Conservation (phyloP, 1,140 invertebrate genomes). For the Drosophila quadrilineata region DNA sequence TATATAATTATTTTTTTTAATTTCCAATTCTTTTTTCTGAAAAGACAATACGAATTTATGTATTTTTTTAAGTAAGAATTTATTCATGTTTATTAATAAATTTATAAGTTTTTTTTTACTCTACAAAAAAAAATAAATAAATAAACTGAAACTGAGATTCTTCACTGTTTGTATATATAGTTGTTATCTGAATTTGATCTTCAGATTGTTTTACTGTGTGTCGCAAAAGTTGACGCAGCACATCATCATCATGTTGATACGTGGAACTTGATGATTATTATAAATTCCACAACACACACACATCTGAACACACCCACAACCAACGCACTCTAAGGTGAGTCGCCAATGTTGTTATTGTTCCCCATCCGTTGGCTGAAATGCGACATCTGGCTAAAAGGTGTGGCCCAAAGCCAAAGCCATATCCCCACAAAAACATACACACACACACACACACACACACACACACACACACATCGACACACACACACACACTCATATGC, state of each 20-base stretch:
- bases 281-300: too few species aligned
- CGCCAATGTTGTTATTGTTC: neutral
- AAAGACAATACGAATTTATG: too few species aligned
- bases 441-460: neutral
- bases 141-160: too few species aligned
- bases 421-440: neutral
- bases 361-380: neutral
- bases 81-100: neutral
- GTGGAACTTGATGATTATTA: conserved; percentile 23
- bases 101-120: too few species aligned
- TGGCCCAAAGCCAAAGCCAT: conserved; percentile 9
- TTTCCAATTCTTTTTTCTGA: too few species aligned
- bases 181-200: conserved; percentile 27
- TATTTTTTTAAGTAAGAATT: neutral
- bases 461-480: neutral
- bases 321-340: conserved; percentile 14
- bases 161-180: too few species aligned
- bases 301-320: conserved; percentile 38
- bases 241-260: conserved; percentile 14
- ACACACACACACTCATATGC: neutral
- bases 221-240: conserved; percentile 28
- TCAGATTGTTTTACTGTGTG: conserved; percentile 13
- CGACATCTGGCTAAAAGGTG: conserved; percentile 36
- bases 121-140: too few species aligned
- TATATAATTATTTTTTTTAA: too few species aligned